Evolutionary conservation across 2,888 invertebrate species (phyloP).

Genomic region (Anticlea derivata): DNA sequence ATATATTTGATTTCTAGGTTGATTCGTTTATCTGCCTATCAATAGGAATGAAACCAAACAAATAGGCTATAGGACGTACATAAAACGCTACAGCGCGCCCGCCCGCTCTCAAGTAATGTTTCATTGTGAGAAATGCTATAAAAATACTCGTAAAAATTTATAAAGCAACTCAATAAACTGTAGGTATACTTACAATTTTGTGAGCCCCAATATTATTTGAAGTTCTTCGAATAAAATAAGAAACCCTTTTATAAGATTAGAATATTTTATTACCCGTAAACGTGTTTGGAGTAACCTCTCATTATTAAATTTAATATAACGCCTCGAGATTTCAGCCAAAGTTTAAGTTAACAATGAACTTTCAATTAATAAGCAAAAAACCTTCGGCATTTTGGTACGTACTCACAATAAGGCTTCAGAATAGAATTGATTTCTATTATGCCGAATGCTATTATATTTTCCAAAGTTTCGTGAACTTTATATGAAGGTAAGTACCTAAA

Average conservation of each 20-base stretch:
- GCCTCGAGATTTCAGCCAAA: constrained; percentile 13
- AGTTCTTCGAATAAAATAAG: constrained; percentile 55
- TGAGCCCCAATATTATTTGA: constrained; percentile 62
- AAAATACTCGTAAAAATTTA: constrained; percentile 74
- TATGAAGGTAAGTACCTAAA: no score
- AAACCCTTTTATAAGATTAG: constrained; percentile 38
- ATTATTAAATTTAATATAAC: constrained; percentile 21
- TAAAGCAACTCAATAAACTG: constrained; percentile 75
- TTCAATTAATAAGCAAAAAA: not conserved
- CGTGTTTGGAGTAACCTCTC: constrained; percentile 25
- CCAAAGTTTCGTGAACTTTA: not conserved
- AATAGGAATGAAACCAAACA: constrained; percentile 48
- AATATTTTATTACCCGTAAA: constrained; percentile 37
- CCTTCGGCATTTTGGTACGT: not conserved
- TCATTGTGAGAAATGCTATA: constrained; percentile 73
- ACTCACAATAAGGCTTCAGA: no score
- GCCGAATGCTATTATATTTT: not conserved
- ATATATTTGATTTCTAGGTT: not conserved
- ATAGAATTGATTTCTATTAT: no score
- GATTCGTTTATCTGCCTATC: constrained; percentile 23
- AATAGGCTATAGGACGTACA: constrained; percentile 52
- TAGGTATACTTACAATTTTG: constrained; percentile 70
- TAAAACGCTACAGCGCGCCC: constrained; percentile 57
- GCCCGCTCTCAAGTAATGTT: constrained; percentile 59
- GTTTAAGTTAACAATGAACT: not conserved